Base-by-base conservation (phyloP, 2,888 invertebrate genomes). In the Pyrgus malvae region DNA sequence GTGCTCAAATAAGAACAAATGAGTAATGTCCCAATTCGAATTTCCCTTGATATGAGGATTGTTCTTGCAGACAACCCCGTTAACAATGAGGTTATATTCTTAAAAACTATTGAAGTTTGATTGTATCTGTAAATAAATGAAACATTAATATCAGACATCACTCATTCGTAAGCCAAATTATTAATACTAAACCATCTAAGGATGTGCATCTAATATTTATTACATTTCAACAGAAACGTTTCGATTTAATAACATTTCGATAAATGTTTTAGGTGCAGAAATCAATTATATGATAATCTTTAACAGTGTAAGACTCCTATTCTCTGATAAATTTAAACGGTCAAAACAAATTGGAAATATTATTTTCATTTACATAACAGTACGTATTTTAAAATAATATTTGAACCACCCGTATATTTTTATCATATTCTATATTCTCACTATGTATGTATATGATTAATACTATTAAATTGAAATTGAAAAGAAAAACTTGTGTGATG, bases 381-480 rank as follows among this genome's bases (percentile, higher is more conserved):
- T 65, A 67, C 65, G 64, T 66, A 72, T 61, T 65, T 66, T 63
- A 62, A 67, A 68, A 60, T 64, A 67, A 66, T 71, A 72, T 66
- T 76, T 81, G 78, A 86, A 86, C 80, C 82, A 88, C 84, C 84
- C 83, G 85, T 87, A 83, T 79, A 69, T 76, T 77, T 72, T 74
- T 76, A 69, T 69, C 64, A 68, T 61, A 74, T 75, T 82, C 68
- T 76, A 72, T 69, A 73, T 72, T 87, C 83, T 85, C 83, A 83
- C 83, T 87, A 87, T 82, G 70, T 74, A 78, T 73, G 70, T 70
- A 76, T 70, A 76, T 70, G 67, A 73, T 69, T 77, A 76, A 78
- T 68, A 65, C 72, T 69, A 72, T 74, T 69, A 68, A 72, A 69
- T 67, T 50, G 53, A 67, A 62, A 64, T 9, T 62, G 63, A 58